phyloP scores from a whole-genome alignment of 2,113 vertebrate genomes.

The Lethenteron reissneri region DNA sequence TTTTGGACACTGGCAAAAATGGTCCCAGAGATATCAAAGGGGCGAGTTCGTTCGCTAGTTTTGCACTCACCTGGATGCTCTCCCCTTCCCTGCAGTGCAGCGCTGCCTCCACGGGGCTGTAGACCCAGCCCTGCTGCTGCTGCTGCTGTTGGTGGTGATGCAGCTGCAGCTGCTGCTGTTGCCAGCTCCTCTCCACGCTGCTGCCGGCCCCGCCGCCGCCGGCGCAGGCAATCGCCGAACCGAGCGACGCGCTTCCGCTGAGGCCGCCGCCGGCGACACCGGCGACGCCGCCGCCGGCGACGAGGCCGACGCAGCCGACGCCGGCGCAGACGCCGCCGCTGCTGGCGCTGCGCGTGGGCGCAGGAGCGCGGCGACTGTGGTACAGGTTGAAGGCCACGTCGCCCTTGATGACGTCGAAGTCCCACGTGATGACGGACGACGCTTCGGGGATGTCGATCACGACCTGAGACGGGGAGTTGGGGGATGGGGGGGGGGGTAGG shows the following conservation, averaged over 20 bases:
- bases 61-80: constrained; percentile 56
- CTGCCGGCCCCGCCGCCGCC: constrained; percentile 33
- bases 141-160: constrained; percentile 37
- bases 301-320: constrained; percentile 30
- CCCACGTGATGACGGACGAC: constrained; percentile 85
- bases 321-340: constrained; percentile 42
- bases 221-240: constrained; percentile 21
- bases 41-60: too few species aligned
- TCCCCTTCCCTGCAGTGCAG: constrained; percentile 70
- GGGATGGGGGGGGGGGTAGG: too few species aligned
- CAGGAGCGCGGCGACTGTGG: constrained; percentile 56
- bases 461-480: constrained; percentile 26
- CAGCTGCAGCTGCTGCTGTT: constrained; percentile 38
- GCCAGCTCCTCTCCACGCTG: constrained; percentile 39
- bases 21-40: too few species aligned
- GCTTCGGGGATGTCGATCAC: constrained; percentile 65
- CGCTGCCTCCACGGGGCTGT: constrained; percentile 71
- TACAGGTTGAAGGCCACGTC: constrained; percentile 76
- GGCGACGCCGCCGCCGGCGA: too few species aligned
- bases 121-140: constrained; percentile 61
- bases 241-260: too few species aligned
- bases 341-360: constrained; percentile 38
- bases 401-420: constrained; percentile 83
- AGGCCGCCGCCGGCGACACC: too few species aligned
- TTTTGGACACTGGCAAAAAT: too few species aligned